Evolutionary conservation across 2,797 vertebrate genomes (phyloP).

Genomic region (Setipinna tenuifilis): DNA sequence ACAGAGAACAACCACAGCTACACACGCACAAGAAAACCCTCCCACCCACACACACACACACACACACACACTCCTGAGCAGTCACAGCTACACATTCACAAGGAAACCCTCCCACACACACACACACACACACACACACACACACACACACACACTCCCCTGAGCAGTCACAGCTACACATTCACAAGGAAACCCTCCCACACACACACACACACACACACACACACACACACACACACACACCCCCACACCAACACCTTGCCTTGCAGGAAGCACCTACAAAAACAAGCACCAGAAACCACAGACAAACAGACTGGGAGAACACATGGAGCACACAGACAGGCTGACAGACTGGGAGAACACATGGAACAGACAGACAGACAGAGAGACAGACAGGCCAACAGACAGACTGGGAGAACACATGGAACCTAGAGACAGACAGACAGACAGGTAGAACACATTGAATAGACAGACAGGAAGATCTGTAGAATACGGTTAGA

Average conservation of each 20-base stretch:
- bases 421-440: too few species aligned
- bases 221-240: not conserved
- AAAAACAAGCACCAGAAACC: slow-evolving; percentile 57
- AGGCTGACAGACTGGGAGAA: not conserved
- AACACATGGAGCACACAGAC: not conserved
- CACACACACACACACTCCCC: not conserved
- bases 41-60: not conserved
- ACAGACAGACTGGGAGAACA: not conserved
- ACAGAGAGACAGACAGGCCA: slow-evolving; percentile 17
- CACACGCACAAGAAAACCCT: not conserved
- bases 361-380: not conserved
- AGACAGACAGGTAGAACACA: too few species aligned
- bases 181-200: not conserved
- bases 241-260: not conserved
- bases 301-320: slow-evolving; percentile 50
- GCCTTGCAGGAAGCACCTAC: slow-evolving; percentile 42
- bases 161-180: not conserved
- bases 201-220: not conserved
- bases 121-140: not conserved
- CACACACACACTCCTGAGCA: not conserved
- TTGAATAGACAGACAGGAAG: too few species aligned
- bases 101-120: not conserved
- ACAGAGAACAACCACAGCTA: not conserved
- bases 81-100: not conserved
- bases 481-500: too few species aligned